Conservation (phyloP, 2,113 vertebrate genomes). For the Thalassoma bifasciatum region DNA sequence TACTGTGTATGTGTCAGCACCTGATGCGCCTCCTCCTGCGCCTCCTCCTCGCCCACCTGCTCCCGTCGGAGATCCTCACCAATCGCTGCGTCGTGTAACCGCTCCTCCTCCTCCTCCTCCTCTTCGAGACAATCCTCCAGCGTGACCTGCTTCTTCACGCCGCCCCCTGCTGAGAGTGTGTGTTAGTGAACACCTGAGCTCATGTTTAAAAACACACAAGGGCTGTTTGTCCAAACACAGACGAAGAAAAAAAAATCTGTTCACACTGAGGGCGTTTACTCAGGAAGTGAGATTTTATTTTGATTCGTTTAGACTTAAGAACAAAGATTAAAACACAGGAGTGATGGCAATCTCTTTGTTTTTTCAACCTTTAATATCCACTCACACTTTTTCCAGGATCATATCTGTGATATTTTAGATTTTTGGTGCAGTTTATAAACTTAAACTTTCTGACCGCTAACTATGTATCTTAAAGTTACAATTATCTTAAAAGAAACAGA, state of each 20-base stretch:
- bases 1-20: conserved; percentile 26
- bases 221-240: too few species aligned
- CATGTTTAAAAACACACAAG: conserved; percentile 42
- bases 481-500: too few species aligned
- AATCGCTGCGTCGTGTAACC: conserved; percentile 37
- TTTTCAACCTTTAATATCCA: conserved; percentile 9
- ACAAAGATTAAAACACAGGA: conserved; percentile 15
- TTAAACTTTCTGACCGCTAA: neutral
- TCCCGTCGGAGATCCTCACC: conserved; percentile 29
- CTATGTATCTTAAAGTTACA: too few species aligned
- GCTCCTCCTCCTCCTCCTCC: too few species aligned
- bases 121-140: conserved; percentile 69
- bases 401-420: neutral
- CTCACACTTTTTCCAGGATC: neutral
- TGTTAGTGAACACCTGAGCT: conserved; percentile 28
- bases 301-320: conserved; percentile 21
- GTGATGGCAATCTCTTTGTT: neutral
- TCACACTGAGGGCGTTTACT: conserved; percentile 20
- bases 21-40: conserved; percentile 7
- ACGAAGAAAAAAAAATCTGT: neutral
- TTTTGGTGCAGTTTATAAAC: conserved; percentile 24
- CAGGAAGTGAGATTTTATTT: conserved; percentile 26
- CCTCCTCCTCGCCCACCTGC: conserved; percentile 13
- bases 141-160: conserved; percentile 10
- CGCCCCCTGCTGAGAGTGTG: neutral